Evolutionary conservation across 2,113 vertebrate genomes (phyloP).

Genomic region (Peucedramus taeniatus): DNA sequence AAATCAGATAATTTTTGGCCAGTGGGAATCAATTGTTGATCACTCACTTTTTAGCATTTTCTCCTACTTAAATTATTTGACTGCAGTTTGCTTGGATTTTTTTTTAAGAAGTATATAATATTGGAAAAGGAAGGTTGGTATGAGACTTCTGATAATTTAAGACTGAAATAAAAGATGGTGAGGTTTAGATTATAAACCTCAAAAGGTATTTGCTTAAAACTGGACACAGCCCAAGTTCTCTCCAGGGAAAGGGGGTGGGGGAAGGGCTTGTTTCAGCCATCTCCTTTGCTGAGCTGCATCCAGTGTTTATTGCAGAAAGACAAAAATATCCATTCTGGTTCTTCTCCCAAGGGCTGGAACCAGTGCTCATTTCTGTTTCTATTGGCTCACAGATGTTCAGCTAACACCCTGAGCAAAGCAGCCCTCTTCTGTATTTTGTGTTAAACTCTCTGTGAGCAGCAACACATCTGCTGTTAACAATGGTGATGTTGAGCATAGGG

Average conservation of each 20-base stretch:
- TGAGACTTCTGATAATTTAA: background rate
- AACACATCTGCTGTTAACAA: background rate
- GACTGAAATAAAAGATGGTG: background rate
- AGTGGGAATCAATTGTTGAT: background rate
- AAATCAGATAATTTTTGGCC: background rate
- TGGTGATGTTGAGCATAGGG: background rate
- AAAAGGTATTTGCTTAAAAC: background rate
- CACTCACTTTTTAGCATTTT: background rate
- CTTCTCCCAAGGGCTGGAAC: background rate
- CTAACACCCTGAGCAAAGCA: background rate
- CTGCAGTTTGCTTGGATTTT: background rate
- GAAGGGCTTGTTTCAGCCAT: background rate
- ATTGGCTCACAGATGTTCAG: background rate
- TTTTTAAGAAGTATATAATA: background rate
- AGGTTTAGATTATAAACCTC: background rate
- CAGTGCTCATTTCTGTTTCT: background rate
- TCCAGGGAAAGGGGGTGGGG: rapidly evolving
- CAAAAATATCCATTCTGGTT: background rate
- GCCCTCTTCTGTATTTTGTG: background rate
- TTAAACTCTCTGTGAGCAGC: background rate
- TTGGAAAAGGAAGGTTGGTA: background rate
- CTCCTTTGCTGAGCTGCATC: background rate
- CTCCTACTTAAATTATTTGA: background rate
- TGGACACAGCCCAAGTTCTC: background rate
- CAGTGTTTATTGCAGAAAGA: background rate